Evolutionary conservation across 2,113 vertebrate genomes (phyloP).

Genomic region (Macquaria ambigua): DNA sequence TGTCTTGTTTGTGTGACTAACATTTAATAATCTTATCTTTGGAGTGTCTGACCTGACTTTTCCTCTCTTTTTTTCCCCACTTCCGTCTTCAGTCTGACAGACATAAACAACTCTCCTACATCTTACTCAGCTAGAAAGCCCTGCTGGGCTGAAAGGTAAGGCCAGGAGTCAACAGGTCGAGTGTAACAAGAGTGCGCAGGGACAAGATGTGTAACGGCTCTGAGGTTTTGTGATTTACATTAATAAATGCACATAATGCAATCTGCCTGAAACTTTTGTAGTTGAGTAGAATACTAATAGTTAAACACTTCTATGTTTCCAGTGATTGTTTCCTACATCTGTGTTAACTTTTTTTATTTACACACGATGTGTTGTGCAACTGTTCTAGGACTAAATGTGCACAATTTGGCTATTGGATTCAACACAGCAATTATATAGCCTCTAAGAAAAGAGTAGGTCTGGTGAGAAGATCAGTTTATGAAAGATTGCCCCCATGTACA

Average conservation of each 20-base stretch:
- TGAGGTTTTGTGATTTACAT: not conserved
- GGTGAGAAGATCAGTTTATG: not conserved
- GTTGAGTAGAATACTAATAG: not conserved
- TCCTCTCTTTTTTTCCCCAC: conserved; percentile 61
- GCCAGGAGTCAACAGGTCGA: conserved; percentile 6
- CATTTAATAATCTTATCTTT: conserved; percentile 45
- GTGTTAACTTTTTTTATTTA: not conserved
- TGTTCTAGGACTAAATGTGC: not conserved
- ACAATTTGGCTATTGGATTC: not conserved
- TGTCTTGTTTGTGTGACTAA: conserved; percentile 61
- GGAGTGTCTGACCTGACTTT: conserved; percentile 45
- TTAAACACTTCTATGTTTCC: not conserved
- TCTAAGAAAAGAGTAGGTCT: not conserved
- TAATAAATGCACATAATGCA: not conserved
- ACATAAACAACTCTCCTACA: conserved; percentile 78
- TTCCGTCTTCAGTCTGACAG: conserved; percentile 80
- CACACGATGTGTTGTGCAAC: not conserved
- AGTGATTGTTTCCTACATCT: not conserved
- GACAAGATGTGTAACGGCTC: not conserved
- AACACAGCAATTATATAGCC: not conserved
- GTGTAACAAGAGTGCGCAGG: not conserved
- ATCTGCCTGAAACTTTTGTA: not conserved
- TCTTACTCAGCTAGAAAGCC: conserved; percentile 81
- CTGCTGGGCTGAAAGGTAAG: conserved; percentile 87
- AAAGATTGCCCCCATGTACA: not conserved